These are phyloP conservation scores for Apis laboriosa DNA, from an alignment of 1,140 invertebrate genomes.

Conservation along the genomic window DNA sequence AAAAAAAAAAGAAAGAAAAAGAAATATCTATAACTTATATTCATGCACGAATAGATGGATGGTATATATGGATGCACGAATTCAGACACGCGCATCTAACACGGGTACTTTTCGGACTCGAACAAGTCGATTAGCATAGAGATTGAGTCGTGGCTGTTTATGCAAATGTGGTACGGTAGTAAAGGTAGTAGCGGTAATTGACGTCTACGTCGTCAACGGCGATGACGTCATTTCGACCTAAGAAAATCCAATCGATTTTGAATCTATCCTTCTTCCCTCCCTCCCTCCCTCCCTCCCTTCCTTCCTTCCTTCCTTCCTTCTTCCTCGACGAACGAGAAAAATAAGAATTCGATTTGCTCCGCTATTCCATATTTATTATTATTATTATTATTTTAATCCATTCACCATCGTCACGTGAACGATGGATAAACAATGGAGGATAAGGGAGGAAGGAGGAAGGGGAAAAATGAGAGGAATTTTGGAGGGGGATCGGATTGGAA, in stretches of 20 bases:
- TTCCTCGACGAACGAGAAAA: too few relatives aligned
- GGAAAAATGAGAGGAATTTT: neutral
- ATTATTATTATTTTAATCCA: too few relatives aligned
- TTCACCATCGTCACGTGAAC: too few relatives aligned
- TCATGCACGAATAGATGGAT: conserved; percentile 2
- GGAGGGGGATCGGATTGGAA: conserved; percentile 13
- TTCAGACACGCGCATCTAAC: conserved; percentile 44
- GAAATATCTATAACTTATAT: neutral
- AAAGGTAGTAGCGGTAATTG: conserved; percentile 60
- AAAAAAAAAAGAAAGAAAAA: neutral
- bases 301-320: too few relatives aligned
- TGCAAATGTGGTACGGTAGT: conserved; percentile 72
- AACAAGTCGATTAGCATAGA: conserved; percentile 80
- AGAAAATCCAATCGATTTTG: conserved; percentile 5
- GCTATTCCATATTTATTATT: too few relatives aligned
- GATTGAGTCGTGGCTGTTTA: conserved; percentile 80
- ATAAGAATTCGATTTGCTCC: too few relatives aligned
- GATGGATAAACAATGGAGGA: too few relatives aligned
- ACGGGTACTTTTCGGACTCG: conserved; percentile 72
- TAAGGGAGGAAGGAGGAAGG: too few relatives aligned
- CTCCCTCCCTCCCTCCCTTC: too few relatives aligned
- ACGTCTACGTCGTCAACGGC: conserved; percentile 48
- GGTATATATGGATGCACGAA: conserved; percentile 26
- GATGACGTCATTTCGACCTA: conserved; percentile 42
- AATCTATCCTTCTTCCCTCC: too few relatives aligned